phyloP scores from a whole-genome alignment of 1,140 invertebrate genomes.

The Leptinotarsa texana region DNA sequence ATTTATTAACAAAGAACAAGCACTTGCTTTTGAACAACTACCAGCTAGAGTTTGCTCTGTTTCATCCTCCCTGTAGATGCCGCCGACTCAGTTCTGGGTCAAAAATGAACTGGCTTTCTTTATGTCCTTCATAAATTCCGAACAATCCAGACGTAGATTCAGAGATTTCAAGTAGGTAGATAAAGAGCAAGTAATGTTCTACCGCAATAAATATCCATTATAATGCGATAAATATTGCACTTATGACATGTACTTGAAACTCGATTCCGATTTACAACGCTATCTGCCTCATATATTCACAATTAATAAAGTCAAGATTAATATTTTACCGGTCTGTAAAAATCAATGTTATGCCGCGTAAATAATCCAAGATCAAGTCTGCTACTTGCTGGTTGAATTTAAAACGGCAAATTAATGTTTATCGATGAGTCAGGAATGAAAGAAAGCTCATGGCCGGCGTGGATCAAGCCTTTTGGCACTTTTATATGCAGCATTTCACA shows the following conservation, averaged over 20 bases:
- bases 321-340: slow-evolving; percentile 16
- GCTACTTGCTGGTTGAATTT: slow-evolving; percentile 7
- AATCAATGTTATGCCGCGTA: slow-evolving; percentile 4
- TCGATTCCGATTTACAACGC: slow-evolving; percentile 42
- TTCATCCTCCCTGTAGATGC: neutral
- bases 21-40: too few species aligned
- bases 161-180: slow-evolving; percentile 22
- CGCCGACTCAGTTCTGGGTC: neutral
- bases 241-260: slow-evolving; percentile 45
- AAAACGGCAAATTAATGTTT: neutral
- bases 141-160: slow-evolving; percentile 14
- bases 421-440: neutral
- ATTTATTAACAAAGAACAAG: too few species aligned
- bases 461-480: too few species aligned
- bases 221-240: slow-evolving; percentile 41
- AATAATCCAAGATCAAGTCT: neutral
- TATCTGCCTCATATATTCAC: slow-evolving; percentile 29
- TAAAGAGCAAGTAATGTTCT: slow-evolving; percentile 11
- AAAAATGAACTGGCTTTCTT: neutral
- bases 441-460: too few species aligned
- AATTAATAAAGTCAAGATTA: slow-evolving; percentile 35
- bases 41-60: too few species aligned
- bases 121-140: slow-evolving; percentile 10
- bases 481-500: too few species aligned
- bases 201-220: slow-evolving; percentile 45